These are phyloP conservation scores for Trematocara zebra DNA, from an alignment of 2,113 vertebrate species.

Conservation along the genomic window DNA sequence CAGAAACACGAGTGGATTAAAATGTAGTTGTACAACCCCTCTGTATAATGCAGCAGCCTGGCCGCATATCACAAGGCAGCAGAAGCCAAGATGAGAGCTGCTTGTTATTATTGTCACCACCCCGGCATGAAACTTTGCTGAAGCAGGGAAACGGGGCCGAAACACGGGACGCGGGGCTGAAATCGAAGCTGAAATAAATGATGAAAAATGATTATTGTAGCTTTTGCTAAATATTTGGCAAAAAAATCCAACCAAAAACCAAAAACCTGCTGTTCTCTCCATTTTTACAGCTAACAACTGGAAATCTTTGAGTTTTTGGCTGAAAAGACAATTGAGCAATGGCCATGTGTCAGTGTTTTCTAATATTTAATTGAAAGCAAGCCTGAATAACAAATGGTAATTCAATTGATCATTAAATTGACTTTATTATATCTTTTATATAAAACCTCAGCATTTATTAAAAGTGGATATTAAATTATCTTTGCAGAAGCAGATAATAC, in stretches of 20 bases:
- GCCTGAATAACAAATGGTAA: not conserved
- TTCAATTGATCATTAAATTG: not conserved
- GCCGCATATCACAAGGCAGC: conserved; percentile 63
- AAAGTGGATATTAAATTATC: not conserved
- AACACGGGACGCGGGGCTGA: not conserved
- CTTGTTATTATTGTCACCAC: conserved; percentile 45
- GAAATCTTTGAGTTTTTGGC: not conserved
- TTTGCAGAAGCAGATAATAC: not conserved
- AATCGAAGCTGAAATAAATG: not conserved
- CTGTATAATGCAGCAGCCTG: conserved; percentile 68
- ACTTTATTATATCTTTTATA: not conserved
- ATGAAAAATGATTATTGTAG: not conserved
- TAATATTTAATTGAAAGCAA: not conserved
- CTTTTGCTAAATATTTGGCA: not conserved
- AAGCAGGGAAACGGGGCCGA: conserved; percentile 26
- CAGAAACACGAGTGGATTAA: conserved; percentile 78
- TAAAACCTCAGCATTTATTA: not conserved
- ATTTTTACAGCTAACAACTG: not conserved
- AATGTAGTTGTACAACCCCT: conserved; percentile 77
- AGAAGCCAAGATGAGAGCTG: conserved; percentile 61
- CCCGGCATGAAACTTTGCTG: conserved; percentile 39
- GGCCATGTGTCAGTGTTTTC: not conserved
- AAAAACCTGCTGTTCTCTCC: not conserved
- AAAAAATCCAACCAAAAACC: not conserved
- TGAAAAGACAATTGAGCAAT: not conserved